These are phyloP conservation scores for Elachura formosa DNA, from an alignment of 2,113 vertebrate species.

Conservation along the genomic window DNA sequence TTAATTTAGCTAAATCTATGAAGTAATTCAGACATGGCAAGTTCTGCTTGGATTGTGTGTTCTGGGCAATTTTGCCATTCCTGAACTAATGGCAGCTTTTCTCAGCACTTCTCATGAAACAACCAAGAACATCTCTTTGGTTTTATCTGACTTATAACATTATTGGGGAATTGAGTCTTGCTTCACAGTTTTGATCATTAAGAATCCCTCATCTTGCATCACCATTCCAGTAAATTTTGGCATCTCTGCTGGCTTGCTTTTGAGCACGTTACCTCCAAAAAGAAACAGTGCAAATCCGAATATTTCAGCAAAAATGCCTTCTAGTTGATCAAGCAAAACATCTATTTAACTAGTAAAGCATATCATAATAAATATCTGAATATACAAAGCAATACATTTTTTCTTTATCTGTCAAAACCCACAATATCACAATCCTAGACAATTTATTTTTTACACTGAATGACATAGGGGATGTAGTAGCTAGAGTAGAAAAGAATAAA, in stretches of 20 bases:
- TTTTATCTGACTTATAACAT: neutral
- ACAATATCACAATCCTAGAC: neutral
- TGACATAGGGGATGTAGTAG: neutral
- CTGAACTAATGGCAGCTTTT: neutral
- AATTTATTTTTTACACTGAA: neutral
- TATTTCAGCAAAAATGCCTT: neutral
- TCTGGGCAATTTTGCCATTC: neutral
- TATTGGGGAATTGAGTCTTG: neutral
- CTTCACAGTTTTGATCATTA: neutral
- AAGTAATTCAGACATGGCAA: neutral
- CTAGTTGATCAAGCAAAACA: neutral
- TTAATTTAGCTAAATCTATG: neutral
- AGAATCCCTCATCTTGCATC: neutral
- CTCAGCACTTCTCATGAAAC: neutral
- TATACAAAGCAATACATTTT: neutral
- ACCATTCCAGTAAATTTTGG: neutral
- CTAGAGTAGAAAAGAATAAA: neutral
- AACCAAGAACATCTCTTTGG: neutral
- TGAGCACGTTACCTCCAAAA: neutral
- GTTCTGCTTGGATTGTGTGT: neutral
- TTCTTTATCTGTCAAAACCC: neutral
- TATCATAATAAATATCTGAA: neutral
- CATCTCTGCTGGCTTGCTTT: neutral
- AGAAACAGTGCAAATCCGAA: neutral
- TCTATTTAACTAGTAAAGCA: neutral